Evolutionary conservation across 2,797 vertebrate species (phyloP).

Genomic region (Fratercula arctica): DNA sequence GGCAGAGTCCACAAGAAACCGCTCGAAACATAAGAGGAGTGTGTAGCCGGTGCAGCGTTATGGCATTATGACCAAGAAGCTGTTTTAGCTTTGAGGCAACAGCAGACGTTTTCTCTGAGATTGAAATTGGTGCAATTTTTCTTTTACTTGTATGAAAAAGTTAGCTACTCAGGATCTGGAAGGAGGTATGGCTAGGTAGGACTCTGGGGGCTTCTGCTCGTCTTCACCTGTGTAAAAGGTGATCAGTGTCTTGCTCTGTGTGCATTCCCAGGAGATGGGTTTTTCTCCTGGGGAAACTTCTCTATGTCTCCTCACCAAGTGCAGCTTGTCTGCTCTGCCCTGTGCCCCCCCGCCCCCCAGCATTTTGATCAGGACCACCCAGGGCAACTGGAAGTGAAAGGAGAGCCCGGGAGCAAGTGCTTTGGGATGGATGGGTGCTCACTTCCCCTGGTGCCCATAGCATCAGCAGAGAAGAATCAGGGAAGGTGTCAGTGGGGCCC

Average conservation of each 20-base stretch:
- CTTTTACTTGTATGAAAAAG: not conserved
- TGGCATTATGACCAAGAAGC: not conserved
- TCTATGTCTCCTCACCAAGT: not conserved
- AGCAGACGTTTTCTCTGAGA: not conserved
- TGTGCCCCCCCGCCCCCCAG: not conserved
- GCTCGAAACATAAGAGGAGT: not conserved
- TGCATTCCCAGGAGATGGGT: not conserved
- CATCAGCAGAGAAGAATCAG: not conserved
- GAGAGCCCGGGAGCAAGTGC: not conserved
- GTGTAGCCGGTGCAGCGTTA: not conserved
- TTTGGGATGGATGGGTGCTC: not conserved
- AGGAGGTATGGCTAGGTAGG: not conserved
- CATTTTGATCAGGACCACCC: not conserved
- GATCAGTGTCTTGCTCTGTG: not conserved
- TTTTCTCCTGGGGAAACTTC: not conserved
- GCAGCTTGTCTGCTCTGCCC: not conserved
- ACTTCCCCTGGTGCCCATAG: not conserved
- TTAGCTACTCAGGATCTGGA: not conserved
- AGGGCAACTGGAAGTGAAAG: not conserved
- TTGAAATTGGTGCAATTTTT: not conserved
- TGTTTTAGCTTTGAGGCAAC: not conserved
- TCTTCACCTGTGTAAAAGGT: not conserved
- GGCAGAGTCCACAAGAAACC: not conserved
- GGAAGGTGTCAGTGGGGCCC: not conserved
- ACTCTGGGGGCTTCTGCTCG: not conserved